These are phyloP conservation scores for Hiodon alosoides DNA, from an alignment of 2,113 vertebrate species.

Conservation along the genomic window DNA sequence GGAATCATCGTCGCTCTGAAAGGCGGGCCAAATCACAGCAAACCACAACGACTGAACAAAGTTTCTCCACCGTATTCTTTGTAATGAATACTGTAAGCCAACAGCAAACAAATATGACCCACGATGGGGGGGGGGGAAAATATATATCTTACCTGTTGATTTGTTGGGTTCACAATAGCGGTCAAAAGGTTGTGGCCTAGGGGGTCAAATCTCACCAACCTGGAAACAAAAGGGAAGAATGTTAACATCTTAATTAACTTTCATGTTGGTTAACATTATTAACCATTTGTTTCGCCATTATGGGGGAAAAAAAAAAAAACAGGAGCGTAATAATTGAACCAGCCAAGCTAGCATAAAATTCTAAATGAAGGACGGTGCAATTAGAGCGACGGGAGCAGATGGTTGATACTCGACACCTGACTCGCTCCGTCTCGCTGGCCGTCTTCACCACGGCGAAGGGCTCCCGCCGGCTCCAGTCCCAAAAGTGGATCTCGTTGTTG, in stretches of 20 bases:
- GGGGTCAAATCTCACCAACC: conserved; percentile 94
- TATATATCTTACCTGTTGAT: conserved; percentile 82
- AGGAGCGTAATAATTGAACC: background rate
- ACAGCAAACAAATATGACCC: background rate
- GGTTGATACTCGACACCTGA: conserved; percentile 67
- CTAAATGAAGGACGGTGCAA: too few species aligned
- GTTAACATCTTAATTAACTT: conserved; percentile 7
- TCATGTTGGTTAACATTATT: background rate
- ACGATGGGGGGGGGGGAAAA: too few species aligned
- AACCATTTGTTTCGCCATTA: background rate
- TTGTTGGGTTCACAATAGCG: conserved; percentile 95
- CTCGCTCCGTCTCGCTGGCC: conserved; percentile 89
- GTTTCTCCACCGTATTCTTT: background rate
- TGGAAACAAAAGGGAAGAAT: conserved; percentile 53
- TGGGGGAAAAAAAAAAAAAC: background rate
- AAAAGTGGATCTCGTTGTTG: conserved; percentile 96
- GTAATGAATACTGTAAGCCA: background rate
- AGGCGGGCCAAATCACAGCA: background rate
- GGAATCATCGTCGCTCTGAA: conserved; percentile 88
- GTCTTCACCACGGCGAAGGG: conserved; percentile 97
- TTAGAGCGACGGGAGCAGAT: background rate
- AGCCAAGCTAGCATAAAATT: background rate
- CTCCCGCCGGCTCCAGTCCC: conserved; percentile 97
- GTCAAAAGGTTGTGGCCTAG: conserved; percentile 97
- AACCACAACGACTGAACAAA: background rate